Conservation (phyloP, 2,113 vertebrate species). For the Dendrocopos noguchii region DNA sequence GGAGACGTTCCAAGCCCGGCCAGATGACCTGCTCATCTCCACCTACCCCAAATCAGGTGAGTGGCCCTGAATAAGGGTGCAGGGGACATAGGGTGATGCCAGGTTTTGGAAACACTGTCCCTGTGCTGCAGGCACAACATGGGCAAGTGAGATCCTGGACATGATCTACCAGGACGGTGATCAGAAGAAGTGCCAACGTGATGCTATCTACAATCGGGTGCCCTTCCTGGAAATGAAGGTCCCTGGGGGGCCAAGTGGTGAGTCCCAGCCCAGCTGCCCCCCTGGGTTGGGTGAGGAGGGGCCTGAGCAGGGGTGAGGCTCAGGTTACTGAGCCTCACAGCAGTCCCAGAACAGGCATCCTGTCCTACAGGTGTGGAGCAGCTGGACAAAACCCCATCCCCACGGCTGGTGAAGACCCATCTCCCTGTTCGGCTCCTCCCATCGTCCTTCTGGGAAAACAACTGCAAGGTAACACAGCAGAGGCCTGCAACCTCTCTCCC, state of each 20-base stretch:
- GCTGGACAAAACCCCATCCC: constrained; percentile 74
- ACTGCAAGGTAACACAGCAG: constrained; percentile 72
- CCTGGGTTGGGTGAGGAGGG: not conserved
- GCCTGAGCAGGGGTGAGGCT: not conserved
- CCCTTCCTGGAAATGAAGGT: constrained; percentile 71
- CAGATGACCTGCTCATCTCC: constrained; percentile 61
- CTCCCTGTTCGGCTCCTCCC: constrained; percentile 80
- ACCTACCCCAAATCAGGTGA: constrained; percentile 72
- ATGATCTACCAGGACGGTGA: constrained; percentile 53
- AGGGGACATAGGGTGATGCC: not conserved
- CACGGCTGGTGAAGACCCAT: constrained; percentile 84
- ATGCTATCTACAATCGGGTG: constrained; percentile 67
- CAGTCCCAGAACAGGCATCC: not conserved
- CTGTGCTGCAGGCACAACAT: constrained; percentile 64
- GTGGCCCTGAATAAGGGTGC: not conserved
- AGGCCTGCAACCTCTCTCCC: not conserved
- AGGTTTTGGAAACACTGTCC: not conserved
- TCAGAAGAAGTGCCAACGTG: constrained; percentile 63
- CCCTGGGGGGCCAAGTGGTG: not conserved
- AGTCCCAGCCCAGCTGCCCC: not conserved
- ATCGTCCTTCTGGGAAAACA: constrained; percentile 81
- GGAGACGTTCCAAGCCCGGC: constrained; percentile 61
- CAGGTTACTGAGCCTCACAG: not conserved
- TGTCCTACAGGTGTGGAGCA: constrained; percentile 65
- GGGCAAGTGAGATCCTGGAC: constrained; percentile 75